Conservation (phyloP, 2,113 vertebrate species). For the Regulus satrapa region DNA sequence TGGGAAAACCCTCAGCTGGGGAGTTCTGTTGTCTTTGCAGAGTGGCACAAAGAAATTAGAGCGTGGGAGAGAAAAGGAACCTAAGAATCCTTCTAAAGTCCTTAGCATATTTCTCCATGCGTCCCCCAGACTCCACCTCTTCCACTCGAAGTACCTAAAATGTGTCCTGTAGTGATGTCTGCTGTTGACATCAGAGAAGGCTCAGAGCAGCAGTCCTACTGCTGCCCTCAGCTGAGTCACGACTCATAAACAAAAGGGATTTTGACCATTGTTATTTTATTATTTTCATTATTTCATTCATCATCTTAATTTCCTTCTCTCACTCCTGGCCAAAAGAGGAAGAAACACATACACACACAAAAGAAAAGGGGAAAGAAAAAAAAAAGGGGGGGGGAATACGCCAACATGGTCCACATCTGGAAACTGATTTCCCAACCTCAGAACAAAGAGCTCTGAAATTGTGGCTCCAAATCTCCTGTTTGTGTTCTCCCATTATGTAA, state of each 20-base stretch:
- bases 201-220: conserved; percentile 13
- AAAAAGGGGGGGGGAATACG: neutral
- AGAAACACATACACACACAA: neutral
- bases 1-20: conserved; percentile 59
- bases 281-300: conserved; percentile 72
- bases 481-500: conserved; percentile 51
- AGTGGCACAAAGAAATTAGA: neutral
- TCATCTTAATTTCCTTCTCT: conserved; percentile 57
- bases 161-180: neutral
- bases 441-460: conserved; percentile 60
- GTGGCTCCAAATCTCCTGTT: conserved; percentile 46
- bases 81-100: neutral
- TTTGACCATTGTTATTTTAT: conserved; percentile 64
- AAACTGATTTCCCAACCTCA: conserved; percentile 59
- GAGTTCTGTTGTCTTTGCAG: conserved; percentile 39
- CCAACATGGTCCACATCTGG: conserved; percentile 59
- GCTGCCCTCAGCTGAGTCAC: conserved; percentile 56
- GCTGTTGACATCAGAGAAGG: conserved; percentile 40
- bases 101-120: neutral
- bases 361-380: neutral
- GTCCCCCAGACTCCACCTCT: conserved; percentile 6
- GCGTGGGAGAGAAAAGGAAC: conserved; percentile 34
- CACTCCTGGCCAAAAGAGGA: conserved; percentile 30
- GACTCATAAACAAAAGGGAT: conserved; percentile 44
- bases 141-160: conserved; percentile 12